These are phyloP conservation scores for Esox masquinongy DNA, from an alignment of 2,797 vertebrate species.

Conservation along the genomic window DNA sequence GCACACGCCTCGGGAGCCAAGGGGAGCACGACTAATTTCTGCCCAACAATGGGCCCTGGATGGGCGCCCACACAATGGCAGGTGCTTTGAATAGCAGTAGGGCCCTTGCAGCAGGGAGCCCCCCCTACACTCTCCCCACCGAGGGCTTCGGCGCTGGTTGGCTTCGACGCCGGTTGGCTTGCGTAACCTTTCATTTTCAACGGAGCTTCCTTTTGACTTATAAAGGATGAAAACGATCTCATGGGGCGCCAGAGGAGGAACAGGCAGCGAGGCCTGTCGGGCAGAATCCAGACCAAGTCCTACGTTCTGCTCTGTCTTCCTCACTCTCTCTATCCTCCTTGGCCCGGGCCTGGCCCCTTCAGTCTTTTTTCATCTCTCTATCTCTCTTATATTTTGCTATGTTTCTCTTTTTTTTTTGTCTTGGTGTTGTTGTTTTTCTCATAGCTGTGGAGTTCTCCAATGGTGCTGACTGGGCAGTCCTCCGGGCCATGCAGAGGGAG, in stretches of 20 bases:
- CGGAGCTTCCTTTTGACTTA: conserved; percentile 76
- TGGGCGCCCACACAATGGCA: conserved; percentile 79
- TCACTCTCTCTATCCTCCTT: conserved; percentile 20
- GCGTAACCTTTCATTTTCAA: conserved; percentile 78
- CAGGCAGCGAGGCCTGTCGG: conserved; percentile 67
- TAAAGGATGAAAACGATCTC: conserved; percentile 82
- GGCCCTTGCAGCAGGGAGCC: conserved; percentile 72
- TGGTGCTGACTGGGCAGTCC: conserved; percentile 67
- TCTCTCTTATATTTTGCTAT: conserved; percentile 17
- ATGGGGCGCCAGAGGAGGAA: conserved; percentile 62
- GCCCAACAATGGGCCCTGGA: conserved; percentile 72
- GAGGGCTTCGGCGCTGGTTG: conserved; percentile 55
- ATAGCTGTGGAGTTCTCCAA: conserved; percentile 34
- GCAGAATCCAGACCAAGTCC: conserved; percentile 57
- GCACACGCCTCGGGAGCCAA: conserved; percentile 69
- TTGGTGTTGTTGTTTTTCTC: conserved; percentile 52
- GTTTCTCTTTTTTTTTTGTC: conserved; percentile 38
- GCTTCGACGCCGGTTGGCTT: conserved; percentile 53
- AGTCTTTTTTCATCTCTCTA: not conserved
- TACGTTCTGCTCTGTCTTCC: conserved; percentile 25
- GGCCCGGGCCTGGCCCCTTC: conserved; percentile 18
- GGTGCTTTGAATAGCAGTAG: conserved; percentile 79
- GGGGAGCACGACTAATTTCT: conserved; percentile 78
- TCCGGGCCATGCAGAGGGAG: conserved; percentile 76
- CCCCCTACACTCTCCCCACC: conserved; percentile 68